A percentile compares a stretch with the other conserved stretches of the same genome.
phyloP scores from a whole-genome alignment of 2,797 vertebrate species.

The Muscicapa comitata region DNA sequence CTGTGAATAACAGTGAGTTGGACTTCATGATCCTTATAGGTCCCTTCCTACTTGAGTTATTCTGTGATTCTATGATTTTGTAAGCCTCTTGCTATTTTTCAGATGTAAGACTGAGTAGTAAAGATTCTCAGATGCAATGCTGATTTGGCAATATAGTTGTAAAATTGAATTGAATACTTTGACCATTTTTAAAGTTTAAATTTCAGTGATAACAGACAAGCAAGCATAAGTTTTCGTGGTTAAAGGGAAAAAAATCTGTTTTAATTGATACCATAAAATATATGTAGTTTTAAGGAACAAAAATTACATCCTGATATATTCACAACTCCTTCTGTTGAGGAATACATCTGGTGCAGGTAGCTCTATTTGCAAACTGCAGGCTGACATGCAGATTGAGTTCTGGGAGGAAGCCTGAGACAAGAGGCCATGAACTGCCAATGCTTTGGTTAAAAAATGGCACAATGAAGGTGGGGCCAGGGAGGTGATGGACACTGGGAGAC shows the following conservation, averaged over 20 bases:
- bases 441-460: neutral
- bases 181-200: neutral
- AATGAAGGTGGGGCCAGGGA: neutral
- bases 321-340: neutral
- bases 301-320: neutral
- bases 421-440: accelerated
- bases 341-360: neutral
- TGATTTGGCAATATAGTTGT: neutral
- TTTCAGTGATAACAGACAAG: neutral
- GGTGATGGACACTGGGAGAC: neutral
- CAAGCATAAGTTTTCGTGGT: neutral
- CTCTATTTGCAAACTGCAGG: neutral
- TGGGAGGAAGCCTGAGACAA: accelerated
- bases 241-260: neutral
- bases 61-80: neutral
- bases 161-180: neutral
- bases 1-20: neutral
- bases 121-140: neutral
- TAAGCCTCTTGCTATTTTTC: neutral
- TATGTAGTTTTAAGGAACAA: neutral
- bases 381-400: neutral
- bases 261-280: neutral
- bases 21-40: neutral
- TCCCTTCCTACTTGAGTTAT: neutral
- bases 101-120: neutral